These are phyloP conservation scores for Rhabdomys pumilio DNA, from an alignment of 2,797 vertebrate species.

Conservation along the genomic window DNA sequence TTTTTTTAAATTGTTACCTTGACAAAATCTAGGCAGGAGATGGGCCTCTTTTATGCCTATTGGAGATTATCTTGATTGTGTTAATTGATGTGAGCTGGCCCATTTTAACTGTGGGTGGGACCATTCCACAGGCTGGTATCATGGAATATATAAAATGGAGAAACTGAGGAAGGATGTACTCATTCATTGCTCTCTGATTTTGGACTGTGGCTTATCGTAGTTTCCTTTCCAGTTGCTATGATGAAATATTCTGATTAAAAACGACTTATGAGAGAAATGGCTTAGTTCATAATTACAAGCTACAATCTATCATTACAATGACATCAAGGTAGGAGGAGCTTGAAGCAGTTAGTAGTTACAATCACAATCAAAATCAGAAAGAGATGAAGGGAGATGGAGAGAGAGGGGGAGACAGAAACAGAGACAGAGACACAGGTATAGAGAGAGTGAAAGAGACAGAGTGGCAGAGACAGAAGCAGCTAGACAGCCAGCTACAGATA, in stretches of 20 bases:
- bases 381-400: background rate
- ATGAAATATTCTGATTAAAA: background rate
- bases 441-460: no score
- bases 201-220: no score
- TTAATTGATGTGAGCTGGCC: background rate
- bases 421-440: no score
- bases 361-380: background rate
- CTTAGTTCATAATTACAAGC: background rate
- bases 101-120: background rate
- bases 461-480: no score
- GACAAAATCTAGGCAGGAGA: background rate
- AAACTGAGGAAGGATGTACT: background rate
- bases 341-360: background rate
- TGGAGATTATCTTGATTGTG: background rate
- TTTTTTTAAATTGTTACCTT: background rate
- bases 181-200: background rate
- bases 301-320: background rate
- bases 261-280: background rate
- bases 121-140: background rate
- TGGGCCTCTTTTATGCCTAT: background rate
- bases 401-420: no score
- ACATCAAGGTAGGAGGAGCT: background rate
- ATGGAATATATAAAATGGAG: no score
- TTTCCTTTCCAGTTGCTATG: background rate
- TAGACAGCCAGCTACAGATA: no score